Percentiles rank a stretch among this genome's conserved stretches.
Evolutionary conservation across 2,113 vertebrate genomes (phyloP).

Genomic region (Xiphophorus hellerii): DNA sequence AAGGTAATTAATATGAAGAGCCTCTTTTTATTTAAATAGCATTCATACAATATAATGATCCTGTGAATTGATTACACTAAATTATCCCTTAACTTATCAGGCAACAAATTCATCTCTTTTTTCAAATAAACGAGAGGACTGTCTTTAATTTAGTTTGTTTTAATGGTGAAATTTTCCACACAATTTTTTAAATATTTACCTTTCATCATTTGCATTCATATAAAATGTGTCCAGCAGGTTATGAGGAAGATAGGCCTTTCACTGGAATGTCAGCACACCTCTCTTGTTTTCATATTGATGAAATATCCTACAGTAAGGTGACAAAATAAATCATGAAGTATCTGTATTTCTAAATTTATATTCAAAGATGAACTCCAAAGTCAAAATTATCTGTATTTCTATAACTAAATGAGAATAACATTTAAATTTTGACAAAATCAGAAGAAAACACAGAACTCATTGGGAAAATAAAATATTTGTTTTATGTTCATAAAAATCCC

Average conservation of each 20-base stretch:
- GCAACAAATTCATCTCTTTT: slow-evolving; percentile 10
- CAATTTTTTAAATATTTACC: too few relatives aligned
- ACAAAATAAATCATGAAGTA: background rate
- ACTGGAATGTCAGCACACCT: background rate
- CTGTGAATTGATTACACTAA: background rate
- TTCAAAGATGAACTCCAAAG: background rate
- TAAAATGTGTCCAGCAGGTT: too few relatives aligned
- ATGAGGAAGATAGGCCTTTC: background rate
- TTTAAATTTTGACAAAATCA: background rate
- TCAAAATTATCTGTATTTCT: background rate
- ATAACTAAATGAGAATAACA: background rate
- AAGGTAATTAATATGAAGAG: background rate
- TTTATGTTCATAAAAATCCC: background rate
- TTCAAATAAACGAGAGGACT: background rate
- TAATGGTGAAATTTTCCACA: background rate
- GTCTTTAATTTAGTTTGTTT: slow-evolving; percentile 1
- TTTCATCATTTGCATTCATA: too few relatives aligned
- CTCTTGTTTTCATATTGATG: too few relatives aligned
- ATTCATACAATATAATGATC: background rate
- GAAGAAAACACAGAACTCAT: background rate
- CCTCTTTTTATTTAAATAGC: background rate
- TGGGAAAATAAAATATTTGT: background rate
- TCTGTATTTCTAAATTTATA: background rate
- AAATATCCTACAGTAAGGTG: too few relatives aligned
- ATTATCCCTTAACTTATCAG: background rate